A percentile compares a stretch with the other conserved stretches of the same genome.
Conservation (phyloP, 2,888 invertebrate genomes). For the Erannis defoliaria region DNA sequence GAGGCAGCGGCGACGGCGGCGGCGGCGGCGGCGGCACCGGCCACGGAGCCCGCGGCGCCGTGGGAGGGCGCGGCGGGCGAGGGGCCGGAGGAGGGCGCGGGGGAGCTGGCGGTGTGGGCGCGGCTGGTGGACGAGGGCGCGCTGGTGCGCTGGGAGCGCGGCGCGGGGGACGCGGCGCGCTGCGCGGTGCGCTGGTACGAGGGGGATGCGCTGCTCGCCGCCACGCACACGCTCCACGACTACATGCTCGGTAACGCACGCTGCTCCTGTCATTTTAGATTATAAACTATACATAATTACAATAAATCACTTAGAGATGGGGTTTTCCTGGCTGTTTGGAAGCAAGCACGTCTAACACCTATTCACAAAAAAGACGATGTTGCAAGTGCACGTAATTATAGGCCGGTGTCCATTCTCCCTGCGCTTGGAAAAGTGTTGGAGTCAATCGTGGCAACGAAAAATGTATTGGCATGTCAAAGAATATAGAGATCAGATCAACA, state of each 20-base stretch:
- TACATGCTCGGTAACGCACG: constrained; percentile 88
- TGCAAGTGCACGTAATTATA: too few relatives aligned
- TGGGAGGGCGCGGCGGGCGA: constrained; percentile 66
- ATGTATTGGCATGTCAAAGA: too few relatives aligned
- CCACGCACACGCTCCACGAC: constrained; percentile 90
- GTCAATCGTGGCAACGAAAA: too few relatives aligned
- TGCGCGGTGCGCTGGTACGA: constrained; percentile 91
- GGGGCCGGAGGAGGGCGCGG: constrained; percentile 85
- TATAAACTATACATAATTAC: too few relatives aligned
- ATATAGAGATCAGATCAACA: too few relatives aligned
- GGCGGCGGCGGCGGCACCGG: constrained; percentile 48
- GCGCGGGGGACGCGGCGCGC: constrained; percentile 84
- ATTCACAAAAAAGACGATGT: too few relatives aligned
- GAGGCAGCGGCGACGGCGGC: constrained; percentile 42
- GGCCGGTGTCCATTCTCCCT: too few relatives aligned
- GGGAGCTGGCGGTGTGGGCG: constrained; percentile 90
- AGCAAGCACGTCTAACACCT: too few relatives aligned
- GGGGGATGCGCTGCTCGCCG: constrained; percentile 88
- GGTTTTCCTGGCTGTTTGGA: too few relatives aligned
- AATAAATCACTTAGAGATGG: too few relatives aligned
- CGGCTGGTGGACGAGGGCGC: constrained; percentile 91
- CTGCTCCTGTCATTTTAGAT: too few relatives aligned
- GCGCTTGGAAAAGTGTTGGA: too few relatives aligned
- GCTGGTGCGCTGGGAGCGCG: constrained; percentile 91
- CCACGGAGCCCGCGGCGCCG: constrained; percentile 43